These are phyloP conservation scores for Heliconius melpomene DNA, from an alignment of 1,140 invertebrate genomes.

Conservation along the genomic window DNA sequence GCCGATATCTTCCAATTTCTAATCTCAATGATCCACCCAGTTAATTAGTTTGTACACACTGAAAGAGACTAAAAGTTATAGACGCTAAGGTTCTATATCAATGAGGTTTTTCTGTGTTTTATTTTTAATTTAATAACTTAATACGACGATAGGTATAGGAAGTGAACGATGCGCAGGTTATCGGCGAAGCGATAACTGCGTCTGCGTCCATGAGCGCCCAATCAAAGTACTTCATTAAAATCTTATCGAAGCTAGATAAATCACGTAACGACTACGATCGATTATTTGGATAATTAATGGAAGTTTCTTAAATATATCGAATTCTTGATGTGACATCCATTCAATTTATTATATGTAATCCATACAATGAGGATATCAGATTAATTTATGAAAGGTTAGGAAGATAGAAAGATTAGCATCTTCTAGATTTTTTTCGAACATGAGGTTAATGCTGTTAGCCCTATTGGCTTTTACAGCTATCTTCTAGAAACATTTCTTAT, in stretches of 20 bases:
- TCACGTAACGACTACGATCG: slow-evolving; percentile 76
- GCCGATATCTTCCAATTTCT: slow-evolving; percentile 79
- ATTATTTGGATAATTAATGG: slow-evolving; percentile 80
- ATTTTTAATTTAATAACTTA: slow-evolving; percentile 81
- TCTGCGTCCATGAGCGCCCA: slow-evolving; percentile 67
- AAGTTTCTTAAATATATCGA: slow-evolving; percentile 70
- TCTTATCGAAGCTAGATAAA: slow-evolving; percentile 79
- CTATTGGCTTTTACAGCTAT: neutral
- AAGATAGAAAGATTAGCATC: neutral
- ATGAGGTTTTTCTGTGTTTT: slow-evolving; percentile 49
- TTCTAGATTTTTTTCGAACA: too few species aligned
- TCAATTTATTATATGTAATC: slow-evolving; percentile 6
- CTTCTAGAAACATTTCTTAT: too few species aligned
- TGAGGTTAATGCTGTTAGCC: too few species aligned
- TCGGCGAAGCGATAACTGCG: slow-evolving; percentile 63
- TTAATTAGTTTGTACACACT: slow-evolving; percentile 60
- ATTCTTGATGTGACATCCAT: slow-evolving; percentile 54
- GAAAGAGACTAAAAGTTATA: slow-evolving; percentile 43
- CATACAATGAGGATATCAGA: neutral
- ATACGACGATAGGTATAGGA: slow-evolving; percentile 75
- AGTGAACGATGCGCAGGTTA: slow-evolving; percentile 69
- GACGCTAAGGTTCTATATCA: slow-evolving; percentile 52
- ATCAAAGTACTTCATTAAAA: slow-evolving; percentile 81
- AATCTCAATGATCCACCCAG: slow-evolving; percentile 77
- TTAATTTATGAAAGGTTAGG: neutral